Conservation (phyloP, 2,797 vertebrate species). For the Cynodonichthys magdalenae region DNA sequence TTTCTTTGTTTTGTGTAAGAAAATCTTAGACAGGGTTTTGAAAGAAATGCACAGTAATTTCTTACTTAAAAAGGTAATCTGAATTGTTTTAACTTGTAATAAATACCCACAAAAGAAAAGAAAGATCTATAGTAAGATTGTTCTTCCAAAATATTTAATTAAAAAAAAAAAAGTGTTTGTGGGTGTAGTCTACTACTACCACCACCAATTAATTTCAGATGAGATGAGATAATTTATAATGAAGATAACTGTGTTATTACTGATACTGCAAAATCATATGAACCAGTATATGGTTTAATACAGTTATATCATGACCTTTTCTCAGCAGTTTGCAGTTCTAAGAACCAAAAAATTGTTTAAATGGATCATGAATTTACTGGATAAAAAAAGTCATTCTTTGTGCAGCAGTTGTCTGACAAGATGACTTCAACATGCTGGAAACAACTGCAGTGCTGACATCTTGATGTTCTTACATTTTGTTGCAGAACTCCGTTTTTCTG, state of each 20-base stretch:
- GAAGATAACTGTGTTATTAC: conserved; percentile 36
- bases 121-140: neutral
- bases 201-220: conserved; percentile 39
- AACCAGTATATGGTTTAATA: neutral
- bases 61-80: too few relatives aligned
- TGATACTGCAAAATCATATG: conserved; percentile 9
- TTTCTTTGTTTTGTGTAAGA: too few relatives aligned
- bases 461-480: conserved; percentile 37
- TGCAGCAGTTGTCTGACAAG: conserved; percentile 34
- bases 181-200: too few relatives aligned
- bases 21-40: too few relatives aligned
- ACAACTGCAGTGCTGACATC: conserved; percentile 67
- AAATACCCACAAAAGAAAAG: neutral
- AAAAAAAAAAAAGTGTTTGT: too few relatives aligned
- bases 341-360: neutral
- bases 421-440: conserved; percentile 60
- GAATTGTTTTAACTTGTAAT: neutral
- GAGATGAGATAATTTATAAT: conserved; percentile 38
- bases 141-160: conserved; percentile 35
- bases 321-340: too few relatives aligned
- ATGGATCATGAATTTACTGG: neutral
- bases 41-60: too few relatives aligned
- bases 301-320: neutral
- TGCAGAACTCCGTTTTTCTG: conserved; percentile 39
- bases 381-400: neutral